These are phyloP conservation scores for Rotaria sp. DNA, from an alignment of 2,888 invertebrate species.

Conservation along the genomic window DNA sequence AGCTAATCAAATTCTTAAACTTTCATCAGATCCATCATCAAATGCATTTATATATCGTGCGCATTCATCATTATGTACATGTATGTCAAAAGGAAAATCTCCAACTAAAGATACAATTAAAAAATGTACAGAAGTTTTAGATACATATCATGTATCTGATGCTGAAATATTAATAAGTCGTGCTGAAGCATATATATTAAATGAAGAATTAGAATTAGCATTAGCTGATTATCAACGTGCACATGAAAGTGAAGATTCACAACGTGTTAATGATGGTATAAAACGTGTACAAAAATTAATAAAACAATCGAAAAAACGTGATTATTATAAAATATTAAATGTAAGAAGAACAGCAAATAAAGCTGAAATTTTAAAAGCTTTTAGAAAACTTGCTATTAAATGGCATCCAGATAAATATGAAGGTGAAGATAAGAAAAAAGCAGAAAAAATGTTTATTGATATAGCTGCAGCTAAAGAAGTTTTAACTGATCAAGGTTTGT, in stretches of 20 bases:
- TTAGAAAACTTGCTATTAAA: constrained; percentile 87
- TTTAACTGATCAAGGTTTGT: constrained; percentile 61
- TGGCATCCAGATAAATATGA: constrained; percentile 97
- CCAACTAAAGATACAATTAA: constrained; percentile 67
- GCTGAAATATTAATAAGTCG: constrained; percentile 75
- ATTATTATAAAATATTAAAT: constrained; percentile 92
- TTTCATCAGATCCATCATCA: constrained; percentile 26
- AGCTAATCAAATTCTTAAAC: constrained; percentile 30
- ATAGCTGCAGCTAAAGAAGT: constrained; percentile 98
- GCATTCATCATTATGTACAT: constrained; percentile 30
- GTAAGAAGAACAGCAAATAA: constrained; percentile 83
- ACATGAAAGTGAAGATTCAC: constrained; percentile 69
- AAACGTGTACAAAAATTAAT: constrained; percentile 79
- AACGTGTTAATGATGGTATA: constrained; percentile 79
- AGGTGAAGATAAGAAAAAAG: constrained; percentile 70
- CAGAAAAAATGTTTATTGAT: constrained; percentile 94
- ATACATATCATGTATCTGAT: constrained; percentile 61
- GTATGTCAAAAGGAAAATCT: constrained; percentile 61
- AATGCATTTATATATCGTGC: constrained; percentile 23
- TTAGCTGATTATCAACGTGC: constrained; percentile 79
- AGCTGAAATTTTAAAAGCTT: constrained; percentile 83
- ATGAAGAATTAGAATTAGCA: constrained; percentile 79
- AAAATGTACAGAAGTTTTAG: constrained; percentile 72
- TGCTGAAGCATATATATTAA: constrained; percentile 79
- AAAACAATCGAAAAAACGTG: constrained; percentile 81